A percentile compares a stretch with the other conserved stretches of the same genome.
phyloP scores from a whole-genome alignment of 1,140 invertebrate species.

The Onthophagus taurus region DNA sequence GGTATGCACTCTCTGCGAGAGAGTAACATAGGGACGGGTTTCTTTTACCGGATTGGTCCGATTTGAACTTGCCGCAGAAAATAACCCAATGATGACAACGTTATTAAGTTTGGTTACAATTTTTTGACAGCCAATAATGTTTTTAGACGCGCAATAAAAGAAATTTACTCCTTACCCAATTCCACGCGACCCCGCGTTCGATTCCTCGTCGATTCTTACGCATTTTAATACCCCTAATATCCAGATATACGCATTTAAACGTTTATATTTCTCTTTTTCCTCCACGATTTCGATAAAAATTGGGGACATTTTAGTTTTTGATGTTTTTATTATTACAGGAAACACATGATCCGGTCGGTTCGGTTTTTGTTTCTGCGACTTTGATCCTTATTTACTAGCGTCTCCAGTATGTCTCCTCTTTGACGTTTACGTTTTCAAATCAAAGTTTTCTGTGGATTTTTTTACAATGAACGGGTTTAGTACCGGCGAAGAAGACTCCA shows the following conservation, averaged over 20 bases:
- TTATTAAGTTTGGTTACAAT: constrained; percentile 43
- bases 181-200: too few relatives aligned
- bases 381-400: background rate
- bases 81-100: constrained; percentile 43
- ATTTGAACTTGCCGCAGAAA: constrained; percentile 53
- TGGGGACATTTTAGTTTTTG: constrained; percentile 12
- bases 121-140: constrained; percentile 37
- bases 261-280: background rate
- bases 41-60: constrained; percentile 43
- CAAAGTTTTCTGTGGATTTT: constrained; percentile 1
- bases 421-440: too few relatives aligned
- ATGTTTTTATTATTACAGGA: constrained; percentile 14
- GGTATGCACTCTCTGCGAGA: too few relatives aligned
- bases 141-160: constrained; percentile 25
- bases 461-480: constrained; percentile 70
- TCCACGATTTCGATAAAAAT: constrained; percentile 6
- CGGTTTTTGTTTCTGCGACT: constrained; percentile 3
- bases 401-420: too few relatives aligned
- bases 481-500: constrained; percentile 80
- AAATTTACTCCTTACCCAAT: constrained; percentile 8
- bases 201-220: too few relatives aligned
- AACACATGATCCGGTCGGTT: constrained; percentile 10
- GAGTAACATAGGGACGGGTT: constrained; percentile 44
- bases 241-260: too few relatives aligned
- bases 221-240: too few relatives aligned